Evolutionary conservation across 2,797 vertebrate genomes (phyloP).

Genomic region (Sebastolobus altivelis): DNA sequence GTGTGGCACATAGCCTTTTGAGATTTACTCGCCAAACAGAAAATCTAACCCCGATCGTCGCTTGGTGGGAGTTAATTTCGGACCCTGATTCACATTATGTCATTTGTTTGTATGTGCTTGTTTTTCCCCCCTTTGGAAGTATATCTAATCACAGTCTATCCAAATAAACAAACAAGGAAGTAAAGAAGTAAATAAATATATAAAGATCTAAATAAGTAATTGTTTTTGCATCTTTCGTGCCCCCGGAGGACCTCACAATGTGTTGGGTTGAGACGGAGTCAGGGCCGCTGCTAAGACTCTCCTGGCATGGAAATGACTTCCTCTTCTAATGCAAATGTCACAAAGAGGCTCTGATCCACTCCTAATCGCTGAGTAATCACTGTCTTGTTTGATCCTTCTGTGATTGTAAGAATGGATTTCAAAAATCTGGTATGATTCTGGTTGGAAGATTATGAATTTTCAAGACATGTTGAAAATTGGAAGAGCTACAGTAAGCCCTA

Average conservation of each 20-base stretch:
- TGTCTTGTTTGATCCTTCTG: constrained; percentile 77
- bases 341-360: constrained; percentile 79
- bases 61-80: no score
- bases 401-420: constrained; percentile 74
- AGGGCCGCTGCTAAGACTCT: constrained; percentile 54
- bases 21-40: no score
- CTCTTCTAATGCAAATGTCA: constrained; percentile 76
- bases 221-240: constrained; percentile 27
- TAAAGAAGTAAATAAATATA: constrained; percentile 52
- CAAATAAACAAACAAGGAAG: constrained; percentile 27
- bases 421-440: constrained; percentile 61
- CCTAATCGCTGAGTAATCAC: constrained; percentile 79
- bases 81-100: background rate
- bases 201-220: constrained; percentile 41
- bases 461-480: constrained; percentile 55
- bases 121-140: background rate
- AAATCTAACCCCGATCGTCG: no score
- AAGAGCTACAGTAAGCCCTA: constrained; percentile 12
- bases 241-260: constrained; percentile 24
- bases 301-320: constrained; percentile 67
- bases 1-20: no score
- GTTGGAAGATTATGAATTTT: constrained; percentile 60
- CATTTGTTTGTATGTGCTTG: constrained; percentile 12
- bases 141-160: constrained; percentile 9
- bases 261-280: constrained; percentile 25